Evolutionary conservation across 2,888 invertebrate genomes (phyloP).

Genomic region (Aleiodes alternator): DNA sequence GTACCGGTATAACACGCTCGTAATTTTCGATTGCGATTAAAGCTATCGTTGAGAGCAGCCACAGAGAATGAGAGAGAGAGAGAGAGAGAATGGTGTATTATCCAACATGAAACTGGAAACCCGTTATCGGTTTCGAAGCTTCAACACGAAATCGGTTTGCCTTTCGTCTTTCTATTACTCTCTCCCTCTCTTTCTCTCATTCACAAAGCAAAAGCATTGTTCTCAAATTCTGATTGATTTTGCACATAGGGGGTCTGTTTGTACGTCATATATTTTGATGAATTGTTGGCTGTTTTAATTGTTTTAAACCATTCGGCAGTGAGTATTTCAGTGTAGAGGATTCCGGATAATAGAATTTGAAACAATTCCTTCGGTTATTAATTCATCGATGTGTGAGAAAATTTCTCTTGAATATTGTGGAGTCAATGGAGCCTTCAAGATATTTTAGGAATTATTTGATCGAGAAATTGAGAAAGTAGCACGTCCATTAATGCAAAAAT

Average conservation of each 20-base stretch:
- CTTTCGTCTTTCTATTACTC: constrained; percentile 35
- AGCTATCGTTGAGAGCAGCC: constrained; percentile 43
- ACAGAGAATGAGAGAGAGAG: not conserved
- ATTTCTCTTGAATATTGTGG: too few relatives aligned
- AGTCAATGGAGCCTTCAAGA: too few relatives aligned
- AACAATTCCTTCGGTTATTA: too few relatives aligned
- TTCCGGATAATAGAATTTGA: not conserved
- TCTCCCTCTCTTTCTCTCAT: constrained; percentile 32
- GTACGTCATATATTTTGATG: constrained; percentile 17
- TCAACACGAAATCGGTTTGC: constrained; percentile 49
- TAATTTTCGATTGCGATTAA: constrained; percentile 57
- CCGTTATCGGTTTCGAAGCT: constrained; percentile 47
- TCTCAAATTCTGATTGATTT: constrained; percentile 29
- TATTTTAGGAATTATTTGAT: too few relatives aligned
- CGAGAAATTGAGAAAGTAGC: too few relatives aligned
- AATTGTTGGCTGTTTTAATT: constrained; percentile 11
- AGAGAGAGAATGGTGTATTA: constrained; percentile 37
- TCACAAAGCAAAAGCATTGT: constrained; percentile 15
- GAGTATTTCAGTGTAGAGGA: not conserved
- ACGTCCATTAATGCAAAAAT: too few relatives aligned
- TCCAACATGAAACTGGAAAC: constrained; percentile 38
- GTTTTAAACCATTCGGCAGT: not conserved
- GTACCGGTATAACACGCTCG: constrained; percentile 40
- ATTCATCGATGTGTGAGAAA: too few relatives aligned
- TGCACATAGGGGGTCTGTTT: not conserved